Percentiles rank a stretch among this genome's conserved stretches.
These are phyloP conservation scores for Montipora foliosa DNA, from an alignment of 64 coral and sea anemone species.

Conservation along the genomic window DNA sequence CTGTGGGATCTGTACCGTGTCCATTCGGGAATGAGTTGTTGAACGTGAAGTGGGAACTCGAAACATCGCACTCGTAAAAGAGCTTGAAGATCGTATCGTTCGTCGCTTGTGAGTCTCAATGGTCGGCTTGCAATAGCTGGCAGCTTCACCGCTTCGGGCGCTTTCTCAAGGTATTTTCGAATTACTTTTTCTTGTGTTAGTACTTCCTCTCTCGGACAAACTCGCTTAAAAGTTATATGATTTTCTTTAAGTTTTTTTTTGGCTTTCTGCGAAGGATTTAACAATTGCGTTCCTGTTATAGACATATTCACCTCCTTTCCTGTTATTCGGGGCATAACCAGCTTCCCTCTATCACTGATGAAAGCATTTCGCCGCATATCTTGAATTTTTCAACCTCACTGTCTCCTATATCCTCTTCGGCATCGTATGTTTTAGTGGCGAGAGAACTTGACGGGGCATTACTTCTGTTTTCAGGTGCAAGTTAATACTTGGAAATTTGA, in stretches of 20 bases:
- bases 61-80: slow-evolving; percentile 10
- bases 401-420: not conserved
- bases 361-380: slow-evolving; percentile 1
- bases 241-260: not conserved
- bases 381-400: not conserved
- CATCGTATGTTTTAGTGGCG: not conserved
- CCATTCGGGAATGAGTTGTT: slow-evolving; percentile 2
- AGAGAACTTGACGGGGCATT: not conserved
- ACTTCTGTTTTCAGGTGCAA: not conserved
- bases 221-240: not conserved
- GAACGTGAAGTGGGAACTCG: slow-evolving; percentile 32
- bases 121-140: not conserved
- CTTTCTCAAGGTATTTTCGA: not conserved
- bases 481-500: not conserved
- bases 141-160: not conserved
- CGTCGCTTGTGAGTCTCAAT: slow-evolving; percentile 1
- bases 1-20: not conserved
- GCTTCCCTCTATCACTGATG: not conserved
- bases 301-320: slow-evolving; percentile 2
- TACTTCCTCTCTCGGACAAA: not conserved
- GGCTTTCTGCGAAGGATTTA: not conserved
- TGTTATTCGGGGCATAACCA: slow-evolving; percentile 22
- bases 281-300: not conserved
- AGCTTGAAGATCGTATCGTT: slow-evolving; percentile 2
- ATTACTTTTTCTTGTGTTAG: not conserved